Conservation (phyloP, 2,888 invertebrate species). For the Ischnus inquisitorius region DNA sequence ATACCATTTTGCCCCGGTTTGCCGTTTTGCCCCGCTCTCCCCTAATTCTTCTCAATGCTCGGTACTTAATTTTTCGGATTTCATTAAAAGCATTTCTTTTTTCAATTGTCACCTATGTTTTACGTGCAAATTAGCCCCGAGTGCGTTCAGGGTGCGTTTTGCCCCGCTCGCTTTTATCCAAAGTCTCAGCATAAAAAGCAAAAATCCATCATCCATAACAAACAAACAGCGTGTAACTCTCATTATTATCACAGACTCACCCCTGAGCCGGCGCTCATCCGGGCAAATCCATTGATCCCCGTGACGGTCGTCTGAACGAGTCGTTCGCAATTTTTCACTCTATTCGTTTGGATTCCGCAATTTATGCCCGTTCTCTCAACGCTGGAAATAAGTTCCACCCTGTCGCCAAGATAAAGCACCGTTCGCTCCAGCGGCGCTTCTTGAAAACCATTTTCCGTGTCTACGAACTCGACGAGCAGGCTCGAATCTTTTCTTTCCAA, state of each 20-base stretch:
- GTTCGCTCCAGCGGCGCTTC: slow-evolving; percentile 70
- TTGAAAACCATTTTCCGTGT: slow-evolving; percentile 74
- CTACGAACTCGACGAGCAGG: slow-evolving; percentile 73
- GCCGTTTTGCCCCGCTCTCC: no score
- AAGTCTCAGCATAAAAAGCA: no score
- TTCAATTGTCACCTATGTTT: no score
- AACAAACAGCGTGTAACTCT: no score
- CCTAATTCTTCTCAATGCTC: no score
- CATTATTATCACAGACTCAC: slow-evolving; percentile 62
- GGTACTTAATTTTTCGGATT: no score
- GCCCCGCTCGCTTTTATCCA: no score
- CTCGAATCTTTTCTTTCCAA: background rate
- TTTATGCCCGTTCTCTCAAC: slow-evolving; percentile 72
- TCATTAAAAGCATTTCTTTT: no score
- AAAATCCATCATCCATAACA: no score
- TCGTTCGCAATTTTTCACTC: slow-evolving; percentile 64
- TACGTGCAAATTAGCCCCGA: no score
- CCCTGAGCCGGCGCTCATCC: slow-evolving; percentile 72
- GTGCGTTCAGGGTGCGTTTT: no score
- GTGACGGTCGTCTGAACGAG: slow-evolving; percentile 75
- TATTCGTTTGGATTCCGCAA: slow-evolving; percentile 76
- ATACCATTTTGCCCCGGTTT: no score
- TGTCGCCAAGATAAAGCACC: slow-evolving; percentile 71
- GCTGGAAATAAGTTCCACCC: slow-evolving; percentile 69
- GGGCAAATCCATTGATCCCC: slow-evolving; percentile 70